These are phyloP conservation scores for Callorhinus ursinus DNA, from an alignment of 2,113 vertebrate genomes.

Conservation along the genomic window DNA sequence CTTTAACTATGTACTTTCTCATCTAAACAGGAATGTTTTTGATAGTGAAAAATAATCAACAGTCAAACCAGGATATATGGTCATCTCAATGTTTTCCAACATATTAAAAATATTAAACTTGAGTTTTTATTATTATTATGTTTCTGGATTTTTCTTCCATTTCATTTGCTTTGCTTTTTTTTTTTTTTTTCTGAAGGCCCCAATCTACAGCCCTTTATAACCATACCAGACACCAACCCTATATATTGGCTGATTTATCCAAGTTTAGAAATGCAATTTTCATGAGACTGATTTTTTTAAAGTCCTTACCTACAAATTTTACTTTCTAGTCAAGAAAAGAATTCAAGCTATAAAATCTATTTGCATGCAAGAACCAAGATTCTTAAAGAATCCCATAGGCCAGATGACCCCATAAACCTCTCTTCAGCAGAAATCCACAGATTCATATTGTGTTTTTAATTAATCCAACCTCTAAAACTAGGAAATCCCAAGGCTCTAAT, in stretches of 20 bases:
- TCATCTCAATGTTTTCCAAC: not conserved
- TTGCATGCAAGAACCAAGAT: not conserved
- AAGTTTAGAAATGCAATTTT: conserved; percentile 46
- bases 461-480: not conserved
- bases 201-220: not conserved
- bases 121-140: not conserved
- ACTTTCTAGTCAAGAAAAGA: conserved; percentile 11
- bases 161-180: not conserved
- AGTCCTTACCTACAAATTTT: not conserved
- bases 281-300: not conserved
- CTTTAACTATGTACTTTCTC: not conserved
- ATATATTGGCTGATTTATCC: not conserved
- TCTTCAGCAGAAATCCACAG: not conserved
- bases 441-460: conserved; percentile 31
- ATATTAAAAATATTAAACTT: conserved; percentile 4
- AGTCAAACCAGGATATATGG: not conserved
- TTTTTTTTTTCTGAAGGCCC: not conserved
- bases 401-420: not conserved
- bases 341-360: conserved; percentile 4
- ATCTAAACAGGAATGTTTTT: conserved; percentile 29
- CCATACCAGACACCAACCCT: not conserved
- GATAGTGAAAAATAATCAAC: not conserved
- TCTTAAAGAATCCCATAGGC: not conserved
- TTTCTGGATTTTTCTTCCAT: not conserved
- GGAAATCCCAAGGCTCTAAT: not conserved